Conservation (phyloP, 2,113 vertebrate genomes). For the Philantomba maxwellii region DNA sequence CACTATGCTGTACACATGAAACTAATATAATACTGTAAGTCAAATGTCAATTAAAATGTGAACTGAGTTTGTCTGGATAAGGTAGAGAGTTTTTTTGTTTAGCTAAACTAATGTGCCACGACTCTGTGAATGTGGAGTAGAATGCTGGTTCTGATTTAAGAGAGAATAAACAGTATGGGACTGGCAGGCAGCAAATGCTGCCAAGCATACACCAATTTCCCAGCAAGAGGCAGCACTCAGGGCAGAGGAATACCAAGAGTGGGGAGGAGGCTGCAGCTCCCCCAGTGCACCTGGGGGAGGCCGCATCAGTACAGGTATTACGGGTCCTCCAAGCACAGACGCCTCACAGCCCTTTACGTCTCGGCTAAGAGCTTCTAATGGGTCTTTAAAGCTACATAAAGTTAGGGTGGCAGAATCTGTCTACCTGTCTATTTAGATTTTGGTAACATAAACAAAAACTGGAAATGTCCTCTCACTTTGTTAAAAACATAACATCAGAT, state of each 20-base stretch:
- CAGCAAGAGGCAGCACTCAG: background rate
- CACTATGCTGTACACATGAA: background rate
- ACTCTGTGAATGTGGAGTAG: background rate
- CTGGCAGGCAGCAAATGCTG: slow-evolving; percentile 38
- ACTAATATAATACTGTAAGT: background rate
- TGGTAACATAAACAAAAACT: slow-evolving; percentile 32
- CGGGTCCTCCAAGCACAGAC: background rate
- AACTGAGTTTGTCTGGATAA: background rate
- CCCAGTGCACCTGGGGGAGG: background rate
- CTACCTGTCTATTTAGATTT: slow-evolving; percentile 33
- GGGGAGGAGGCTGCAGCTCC: background rate
- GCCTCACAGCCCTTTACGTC: background rate
- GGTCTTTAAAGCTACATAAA: slow-evolving; percentile 33
- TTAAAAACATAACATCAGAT: background rate
- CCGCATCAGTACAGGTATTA: background rate
- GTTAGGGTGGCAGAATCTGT: background rate
- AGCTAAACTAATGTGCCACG: background rate
- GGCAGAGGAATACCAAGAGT: background rate
- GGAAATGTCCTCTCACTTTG: background rate
- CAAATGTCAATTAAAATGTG: background rate
- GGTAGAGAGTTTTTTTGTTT: background rate
- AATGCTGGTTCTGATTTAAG: background rate
- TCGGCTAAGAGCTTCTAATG: slow-evolving; percentile 40
- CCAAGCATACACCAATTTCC: background rate
- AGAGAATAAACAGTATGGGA: background rate